Conservation (phyloP, 2,888 invertebrate species). For the Electrophaes corylata region DNA sequence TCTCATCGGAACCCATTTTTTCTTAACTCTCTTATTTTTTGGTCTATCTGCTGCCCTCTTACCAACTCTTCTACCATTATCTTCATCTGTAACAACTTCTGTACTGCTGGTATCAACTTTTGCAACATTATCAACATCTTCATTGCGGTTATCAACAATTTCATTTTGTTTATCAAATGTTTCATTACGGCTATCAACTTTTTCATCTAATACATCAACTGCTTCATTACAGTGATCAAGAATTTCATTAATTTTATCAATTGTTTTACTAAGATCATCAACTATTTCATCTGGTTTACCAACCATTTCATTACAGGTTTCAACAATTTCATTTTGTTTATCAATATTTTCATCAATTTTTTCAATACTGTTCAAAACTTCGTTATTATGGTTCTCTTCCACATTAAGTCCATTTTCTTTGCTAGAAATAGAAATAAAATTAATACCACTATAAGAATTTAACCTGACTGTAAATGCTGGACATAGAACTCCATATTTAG, state of each 20-base stretch:
- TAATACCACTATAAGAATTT: background rate
- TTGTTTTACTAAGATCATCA: constrained; percentile 4
- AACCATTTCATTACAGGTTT: too few species aligned
- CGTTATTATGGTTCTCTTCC: background rate
- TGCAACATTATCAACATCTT: too few species aligned
- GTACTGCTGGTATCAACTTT: background rate
- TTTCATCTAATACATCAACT: too few species aligned
- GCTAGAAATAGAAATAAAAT: background rate
- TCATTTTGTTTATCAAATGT: too few species aligned
- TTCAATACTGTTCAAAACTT: constrained; percentile 1
- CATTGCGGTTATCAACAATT: too few species aligned
- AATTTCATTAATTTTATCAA: too few species aligned
- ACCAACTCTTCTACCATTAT: constrained; percentile 1
- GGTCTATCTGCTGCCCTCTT: constrained; percentile 8
- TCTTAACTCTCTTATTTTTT: constrained; percentile 23
- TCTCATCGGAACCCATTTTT: constrained; percentile 28
- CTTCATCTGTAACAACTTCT: background rate
- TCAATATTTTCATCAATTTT: background rate
- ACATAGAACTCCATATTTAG: too few species aligned
- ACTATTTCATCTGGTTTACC: too few species aligned
- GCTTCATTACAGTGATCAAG: too few species aligned
- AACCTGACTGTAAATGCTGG: background rate
- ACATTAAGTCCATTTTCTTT: constrained; percentile 1
- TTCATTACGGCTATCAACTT: constrained; percentile 2
- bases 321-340: too few species aligned